Percentiles rank a stretch among this genome's conserved stretches.
These are phyloP conservation scores for Pterocles gutturalis DNA, from an alignment of 2,113 vertebrate genomes.

Conservation along the genomic window DNA sequence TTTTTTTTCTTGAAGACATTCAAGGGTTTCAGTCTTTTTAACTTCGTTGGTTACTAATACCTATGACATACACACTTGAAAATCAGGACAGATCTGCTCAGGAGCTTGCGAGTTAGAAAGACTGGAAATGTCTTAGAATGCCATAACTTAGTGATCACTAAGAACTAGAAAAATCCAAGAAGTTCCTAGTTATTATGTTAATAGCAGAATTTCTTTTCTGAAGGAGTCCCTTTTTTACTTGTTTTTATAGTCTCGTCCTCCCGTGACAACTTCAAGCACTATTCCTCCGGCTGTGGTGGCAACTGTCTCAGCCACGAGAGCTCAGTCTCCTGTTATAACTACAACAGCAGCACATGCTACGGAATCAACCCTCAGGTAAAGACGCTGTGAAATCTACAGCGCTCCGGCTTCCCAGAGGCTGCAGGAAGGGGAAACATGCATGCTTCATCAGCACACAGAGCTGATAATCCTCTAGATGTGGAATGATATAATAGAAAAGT, in stretches of 20 bases:
- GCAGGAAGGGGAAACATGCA: not conserved
- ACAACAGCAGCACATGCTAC: conserved; percentile 89
- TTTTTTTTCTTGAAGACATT: not conserved
- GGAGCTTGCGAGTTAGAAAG: not conserved
- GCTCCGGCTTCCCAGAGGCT: not conserved
- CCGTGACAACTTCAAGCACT: conserved; percentile 90
- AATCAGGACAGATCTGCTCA: not conserved
- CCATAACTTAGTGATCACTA: not conserved
- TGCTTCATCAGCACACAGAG: not conserved
- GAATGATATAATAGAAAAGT: not conserved
- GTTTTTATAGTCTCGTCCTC: conserved; percentile 87
- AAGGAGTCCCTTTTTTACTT: not conserved
- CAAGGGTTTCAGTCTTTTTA: not conserved
- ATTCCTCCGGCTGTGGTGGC: conserved; percentile 95
- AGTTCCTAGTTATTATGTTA: not conserved
- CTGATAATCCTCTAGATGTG: not conserved
- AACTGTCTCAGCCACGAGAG: conserved; percentile 91
- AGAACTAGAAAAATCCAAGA: not conserved
- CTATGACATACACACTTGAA: not conserved
- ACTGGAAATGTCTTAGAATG: not conserved
- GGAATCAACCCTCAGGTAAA: conserved; percentile 91
- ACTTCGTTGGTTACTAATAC: not conserved
- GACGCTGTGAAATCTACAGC: not conserved
- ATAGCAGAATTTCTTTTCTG: not conserved
- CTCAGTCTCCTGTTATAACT: conserved; percentile 94